phyloP scores from a whole-genome alignment of 1,140 invertebrate genomes.

The Drosophila auraria region DNA sequence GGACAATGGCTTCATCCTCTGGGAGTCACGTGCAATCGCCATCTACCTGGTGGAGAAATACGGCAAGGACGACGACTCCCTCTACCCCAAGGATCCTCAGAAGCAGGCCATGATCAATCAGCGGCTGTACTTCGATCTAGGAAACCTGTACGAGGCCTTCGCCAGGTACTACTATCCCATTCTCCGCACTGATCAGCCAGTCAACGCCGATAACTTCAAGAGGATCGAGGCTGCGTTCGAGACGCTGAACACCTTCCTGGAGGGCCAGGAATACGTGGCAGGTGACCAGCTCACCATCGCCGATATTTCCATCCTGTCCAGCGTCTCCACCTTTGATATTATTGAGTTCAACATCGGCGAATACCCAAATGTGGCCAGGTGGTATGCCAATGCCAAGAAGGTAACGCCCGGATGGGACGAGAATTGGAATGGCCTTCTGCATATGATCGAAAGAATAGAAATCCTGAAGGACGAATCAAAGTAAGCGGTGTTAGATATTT shows the following conservation, averaged over 20 bases:
- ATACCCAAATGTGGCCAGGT: conserved; percentile 89
- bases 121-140: conserved; percentile 87
- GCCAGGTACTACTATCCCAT: conserved; percentile 88
- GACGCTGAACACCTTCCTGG: conserved; percentile 89
- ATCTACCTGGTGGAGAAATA: conserved; percentile 70
- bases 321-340: conserved; percentile 88
- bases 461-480: not conserved
- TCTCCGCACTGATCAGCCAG: conserved; percentile 86
- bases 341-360: conserved; percentile 88
- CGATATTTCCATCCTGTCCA: conserved; percentile 87
- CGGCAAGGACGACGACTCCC: conserved; percentile 84
- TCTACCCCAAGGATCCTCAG: conserved; percentile 86
- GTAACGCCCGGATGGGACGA: conserved; percentile 90
- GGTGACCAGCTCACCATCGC: conserved; percentile 90
- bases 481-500: not conserved
- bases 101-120: conserved; percentile 11
- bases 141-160: conserved; percentile 84
- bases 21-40: conserved; percentile 75
- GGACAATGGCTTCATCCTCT: conserved; percentile 59
- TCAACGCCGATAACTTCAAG: conserved; percentile 88
- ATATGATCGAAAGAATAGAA: conserved; percentile 29
- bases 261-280: conserved; percentile 88
- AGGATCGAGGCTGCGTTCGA: conserved; percentile 88
- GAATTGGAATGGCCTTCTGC: conserved; percentile 86
- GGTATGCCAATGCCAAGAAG: conserved; percentile 89